Percentiles rank a stretch among this genome's conserved stretches.
Conservation (phyloP, 2,113 vertebrate species). For the Rutilus rutilus region DNA sequence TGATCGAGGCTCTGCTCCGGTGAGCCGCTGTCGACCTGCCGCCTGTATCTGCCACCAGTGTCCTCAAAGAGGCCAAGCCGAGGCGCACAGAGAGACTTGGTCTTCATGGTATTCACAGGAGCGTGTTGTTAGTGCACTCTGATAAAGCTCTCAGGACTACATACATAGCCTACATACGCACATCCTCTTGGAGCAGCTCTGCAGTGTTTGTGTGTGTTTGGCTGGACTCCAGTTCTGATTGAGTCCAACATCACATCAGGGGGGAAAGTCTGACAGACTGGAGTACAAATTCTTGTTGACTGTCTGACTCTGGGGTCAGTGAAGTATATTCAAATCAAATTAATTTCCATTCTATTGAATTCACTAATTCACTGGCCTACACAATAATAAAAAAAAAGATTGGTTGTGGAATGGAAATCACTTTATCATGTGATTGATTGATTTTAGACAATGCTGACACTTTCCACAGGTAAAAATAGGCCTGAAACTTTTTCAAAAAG, state of each 20-base stretch:
- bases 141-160: background rate
- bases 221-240: conserved; percentile 12
- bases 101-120: conserved; percentile 64
- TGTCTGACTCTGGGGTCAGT: too few relatives aligned
- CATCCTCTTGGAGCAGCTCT: background rate
- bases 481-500: background rate
- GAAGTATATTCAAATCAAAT: background rate
- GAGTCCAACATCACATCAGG: background rate
- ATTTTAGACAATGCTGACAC: background rate
- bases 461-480: background rate
- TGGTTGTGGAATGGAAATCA: background rate
- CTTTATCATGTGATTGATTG: background rate
- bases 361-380: background rate
- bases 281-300: background rate
- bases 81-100: conserved; percentile 55
- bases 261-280: background rate
- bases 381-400: background rate
- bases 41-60: conserved; percentile 53
- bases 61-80: conserved; percentile 48
- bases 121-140: background rate
- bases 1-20: conserved; percentile 23
- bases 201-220: background rate
- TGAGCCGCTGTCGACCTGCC: conserved; percentile 59
- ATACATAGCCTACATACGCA: background rate
- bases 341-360: background rate